Percentiles rank a stretch among this genome's conserved stretches.
phyloP scores from a whole-genome alignment of 2,888 invertebrate species.

The Halocaridina rubra region DNA sequence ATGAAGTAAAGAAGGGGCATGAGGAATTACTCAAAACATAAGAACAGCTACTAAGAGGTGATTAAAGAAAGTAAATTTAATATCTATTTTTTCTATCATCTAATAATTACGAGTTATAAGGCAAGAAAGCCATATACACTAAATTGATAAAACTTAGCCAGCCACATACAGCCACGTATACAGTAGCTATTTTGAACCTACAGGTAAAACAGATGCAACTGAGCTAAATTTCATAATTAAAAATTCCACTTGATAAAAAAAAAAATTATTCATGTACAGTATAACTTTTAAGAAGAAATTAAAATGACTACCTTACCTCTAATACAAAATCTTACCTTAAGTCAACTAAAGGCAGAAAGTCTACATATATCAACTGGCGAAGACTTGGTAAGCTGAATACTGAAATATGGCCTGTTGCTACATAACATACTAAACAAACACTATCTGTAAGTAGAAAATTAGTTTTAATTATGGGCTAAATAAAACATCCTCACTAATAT shows the following conservation, averaged over 20 bases:
- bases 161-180: conserved; percentile 26
- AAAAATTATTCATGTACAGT: background rate
- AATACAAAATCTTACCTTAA: conserved; percentile 78
- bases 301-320: background rate
- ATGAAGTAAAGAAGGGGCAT: background rate
- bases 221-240: background rate
- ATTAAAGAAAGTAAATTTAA: background rate
- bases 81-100: background rate
- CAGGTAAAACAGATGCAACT: conserved; percentile 15
- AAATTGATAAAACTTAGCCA: conserved; percentile 14
- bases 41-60: background rate
- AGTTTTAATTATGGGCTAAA: too few species aligned
- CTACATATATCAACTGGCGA: conserved; percentile 89
- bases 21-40: conserved; percentile 15
- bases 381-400: conserved; percentile 96
- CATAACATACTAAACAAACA: conserved; percentile 92
- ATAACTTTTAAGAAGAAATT: background rate
- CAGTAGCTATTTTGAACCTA: conserved; percentile 23
- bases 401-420: conserved; percentile 92
- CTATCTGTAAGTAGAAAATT: conserved; percentile 77
- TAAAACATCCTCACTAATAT: too few species aligned
- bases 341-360: conserved; percentile 93
- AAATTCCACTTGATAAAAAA: conserved; percentile 12
- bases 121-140: conserved; percentile 36
- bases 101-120: conserved; percentile 1